phyloP scores from a whole-genome alignment of 2,797 vertebrate genomes.

The Mormyrops attenuatus region DNA sequence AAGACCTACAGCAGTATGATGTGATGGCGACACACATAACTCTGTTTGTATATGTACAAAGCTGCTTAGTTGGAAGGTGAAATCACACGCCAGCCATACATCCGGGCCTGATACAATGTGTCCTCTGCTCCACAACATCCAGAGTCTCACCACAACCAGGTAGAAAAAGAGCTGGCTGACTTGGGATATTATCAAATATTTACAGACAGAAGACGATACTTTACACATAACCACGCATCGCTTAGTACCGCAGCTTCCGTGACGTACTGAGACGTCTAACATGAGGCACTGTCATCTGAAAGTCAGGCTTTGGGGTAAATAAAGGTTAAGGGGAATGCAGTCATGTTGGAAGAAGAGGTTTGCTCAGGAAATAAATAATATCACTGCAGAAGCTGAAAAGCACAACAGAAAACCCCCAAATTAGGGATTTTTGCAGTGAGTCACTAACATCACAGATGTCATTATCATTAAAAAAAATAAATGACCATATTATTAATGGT shows the following conservation, averaged over 20 bases:
- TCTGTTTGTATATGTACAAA: slow-evolving; percentile 60
- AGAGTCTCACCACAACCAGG: background rate
- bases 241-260: background rate
- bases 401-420: slow-evolving; percentile 26
- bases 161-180: slow-evolving; percentile 46
- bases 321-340: background rate
- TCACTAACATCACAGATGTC: slow-evolving; percentile 31
- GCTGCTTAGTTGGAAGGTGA: slow-evolving; percentile 1
- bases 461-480: slow-evolving; percentile 1
- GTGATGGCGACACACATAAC: slow-evolving; percentile 66
- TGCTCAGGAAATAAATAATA: slow-evolving; percentile 7
- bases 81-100: background rate
- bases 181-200: slow-evolving; percentile 79
- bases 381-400: slow-evolving; percentile 4
- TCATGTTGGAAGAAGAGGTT: background rate
- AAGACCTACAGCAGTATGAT: slow-evolving; percentile 67
- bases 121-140: background rate
- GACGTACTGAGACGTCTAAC: background rate
- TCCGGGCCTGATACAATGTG: background rate
- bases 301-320: background rate
- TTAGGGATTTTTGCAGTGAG: slow-evolving; percentile 24
- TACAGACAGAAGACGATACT: slow-evolving; percentile 72
- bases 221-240: background rate
- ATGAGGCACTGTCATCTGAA: background rate
- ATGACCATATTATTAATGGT: background rate